Evolutionary conservation across 2,113 vertebrate species (phyloP).

Genomic region (Brachionichthys hirsutus): DNA sequence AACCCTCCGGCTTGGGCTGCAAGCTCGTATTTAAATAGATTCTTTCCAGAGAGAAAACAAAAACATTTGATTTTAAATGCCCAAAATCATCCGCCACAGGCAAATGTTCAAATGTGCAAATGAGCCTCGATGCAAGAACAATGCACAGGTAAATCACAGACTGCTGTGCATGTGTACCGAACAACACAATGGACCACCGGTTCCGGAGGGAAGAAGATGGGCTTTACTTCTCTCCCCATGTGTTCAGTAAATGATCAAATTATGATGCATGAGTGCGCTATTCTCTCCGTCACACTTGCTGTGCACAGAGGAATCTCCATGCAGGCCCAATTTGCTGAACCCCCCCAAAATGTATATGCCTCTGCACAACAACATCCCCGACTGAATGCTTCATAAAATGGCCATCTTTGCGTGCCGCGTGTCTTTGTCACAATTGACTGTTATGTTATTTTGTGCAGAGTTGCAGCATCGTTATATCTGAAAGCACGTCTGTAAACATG

Average conservation of each 20-base stretch:
- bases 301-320: slow-evolving; percentile 52
- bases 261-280: slow-evolving; percentile 60
- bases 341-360: background rate
- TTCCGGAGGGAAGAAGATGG: slow-evolving; percentile 4
- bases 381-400: too few species aligned
- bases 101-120: slow-evolving; percentile 9
- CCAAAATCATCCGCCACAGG: background rate
- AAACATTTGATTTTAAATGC: slow-evolving; percentile 7
- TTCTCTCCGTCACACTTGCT: slow-evolving; percentile 49
- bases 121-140: background rate
- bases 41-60: background rate
- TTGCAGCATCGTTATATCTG: background rate
- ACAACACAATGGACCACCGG: slow-evolving; percentile 41
- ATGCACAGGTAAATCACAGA: background rate
- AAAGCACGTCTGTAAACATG: background rate
- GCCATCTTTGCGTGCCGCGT: too few species aligned
- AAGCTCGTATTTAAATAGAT: slow-evolving; percentile 13
- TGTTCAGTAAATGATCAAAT: slow-evolving; percentile 62
- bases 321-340: slow-evolving; percentile 23
- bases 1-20: background rate
- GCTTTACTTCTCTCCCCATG: slow-evolving; percentile 27
- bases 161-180: background rate
- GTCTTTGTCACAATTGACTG: too few species aligned
- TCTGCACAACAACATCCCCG: too few species aligned
- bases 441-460: background rate